Percentiles rank a stretch among this genome's conserved stretches.
phyloP scores from a whole-genome alignment of 2,888 invertebrate species.

The Plusia festucae region DNA sequence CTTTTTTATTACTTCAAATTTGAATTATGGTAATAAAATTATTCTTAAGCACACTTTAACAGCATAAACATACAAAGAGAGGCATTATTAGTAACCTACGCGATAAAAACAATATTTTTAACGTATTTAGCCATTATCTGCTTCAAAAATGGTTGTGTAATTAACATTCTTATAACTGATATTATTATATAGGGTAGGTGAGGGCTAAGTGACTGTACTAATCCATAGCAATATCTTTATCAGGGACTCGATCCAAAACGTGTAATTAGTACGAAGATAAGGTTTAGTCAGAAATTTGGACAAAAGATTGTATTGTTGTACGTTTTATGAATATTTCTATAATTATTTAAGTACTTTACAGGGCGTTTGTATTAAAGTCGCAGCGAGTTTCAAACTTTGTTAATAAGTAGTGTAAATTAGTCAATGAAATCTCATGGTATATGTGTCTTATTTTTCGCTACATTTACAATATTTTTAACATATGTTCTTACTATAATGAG shows the following conservation, averaged over 20 bases:
- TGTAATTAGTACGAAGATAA: constrained; percentile 58
- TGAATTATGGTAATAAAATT: no score
- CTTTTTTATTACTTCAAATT: no score
- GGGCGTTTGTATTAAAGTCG: background rate
- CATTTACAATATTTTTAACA: no score
- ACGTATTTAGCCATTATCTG: constrained; percentile 43
- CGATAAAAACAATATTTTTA: constrained; percentile 16
- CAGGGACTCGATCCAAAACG: constrained; percentile 46
- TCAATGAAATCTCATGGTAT: no score
- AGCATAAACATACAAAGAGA: constrained; percentile 2
- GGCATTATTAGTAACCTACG: constrained; percentile 7
- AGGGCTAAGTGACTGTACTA: constrained; percentile 33
- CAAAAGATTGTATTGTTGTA: constrained; percentile 4
- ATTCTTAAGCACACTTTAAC: no score
- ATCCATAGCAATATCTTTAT: constrained; percentile 59
- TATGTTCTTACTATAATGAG: no score
- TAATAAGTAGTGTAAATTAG: background rate
- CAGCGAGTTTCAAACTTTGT: no score
- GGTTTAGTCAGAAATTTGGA: constrained; percentile 29
- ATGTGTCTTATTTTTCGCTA: no score
- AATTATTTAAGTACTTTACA: background rate
- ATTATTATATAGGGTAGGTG: constrained; percentile 46
- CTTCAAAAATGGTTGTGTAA: constrained; percentile 72
- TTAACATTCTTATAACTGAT: constrained; percentile 82
- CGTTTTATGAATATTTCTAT: constrained; percentile 11